Evolutionary conservation across 2,797 vertebrate species (phyloP).

Genomic region (Pagetopsis macropterus): DNA sequence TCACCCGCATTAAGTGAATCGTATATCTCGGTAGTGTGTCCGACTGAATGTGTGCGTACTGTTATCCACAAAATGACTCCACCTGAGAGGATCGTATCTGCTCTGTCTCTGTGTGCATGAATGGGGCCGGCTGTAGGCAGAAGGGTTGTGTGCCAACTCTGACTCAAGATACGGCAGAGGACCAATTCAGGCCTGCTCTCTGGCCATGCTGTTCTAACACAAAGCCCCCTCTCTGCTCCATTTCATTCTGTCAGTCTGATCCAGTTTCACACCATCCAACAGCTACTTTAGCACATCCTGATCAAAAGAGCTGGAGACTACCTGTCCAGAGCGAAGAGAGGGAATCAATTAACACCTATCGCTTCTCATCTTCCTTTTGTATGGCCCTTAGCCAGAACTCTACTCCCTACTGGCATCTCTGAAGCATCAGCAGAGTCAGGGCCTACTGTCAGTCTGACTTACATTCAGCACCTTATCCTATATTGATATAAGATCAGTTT

Average conservation of each 20-base stretch:
- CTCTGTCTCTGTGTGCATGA: slow-evolving; percentile 24
- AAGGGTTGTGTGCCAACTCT: slow-evolving; percentile 42
- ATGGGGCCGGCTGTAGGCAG: neutral
- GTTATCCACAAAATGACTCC: slow-evolving; percentile 49
- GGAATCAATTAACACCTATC: slow-evolving; percentile 73
- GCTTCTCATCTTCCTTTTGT: slow-evolving; percentile 63
- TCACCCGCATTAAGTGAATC: slow-evolving; percentile 47
- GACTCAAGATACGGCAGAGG: slow-evolving; percentile 42
- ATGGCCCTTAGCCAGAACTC: slow-evolving; percentile 40
- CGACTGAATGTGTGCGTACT: slow-evolving; percentile 38
- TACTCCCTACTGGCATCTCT: slow-evolving; percentile 31
- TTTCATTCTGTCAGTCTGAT: slow-evolving; percentile 66
- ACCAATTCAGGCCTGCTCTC: slow-evolving; percentile 49
- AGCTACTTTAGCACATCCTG: slow-evolving; percentile 52
- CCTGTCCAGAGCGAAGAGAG: slow-evolving; percentile 56
- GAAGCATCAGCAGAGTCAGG: slow-evolving; percentile 27
- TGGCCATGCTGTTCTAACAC: slow-evolving; percentile 49
- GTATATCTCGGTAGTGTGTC: slow-evolving; percentile 45
- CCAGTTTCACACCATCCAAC: slow-evolving; percentile 63
- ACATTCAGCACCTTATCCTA: slow-evolving; percentile 28
- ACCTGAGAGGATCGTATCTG: slow-evolving; percentile 62
- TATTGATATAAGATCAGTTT: slow-evolving; percentile 52
- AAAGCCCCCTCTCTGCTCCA: slow-evolving; percentile 52
- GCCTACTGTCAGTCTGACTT: slow-evolving; percentile 23
- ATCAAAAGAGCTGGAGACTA: slow-evolving; percentile 66